Evolutionary conservation across 92 coral and sea anemone genomes (phyloP), one percentile per base, ranked within the genome.

Genomic region (Palythoa caribaeorum): DNA sequence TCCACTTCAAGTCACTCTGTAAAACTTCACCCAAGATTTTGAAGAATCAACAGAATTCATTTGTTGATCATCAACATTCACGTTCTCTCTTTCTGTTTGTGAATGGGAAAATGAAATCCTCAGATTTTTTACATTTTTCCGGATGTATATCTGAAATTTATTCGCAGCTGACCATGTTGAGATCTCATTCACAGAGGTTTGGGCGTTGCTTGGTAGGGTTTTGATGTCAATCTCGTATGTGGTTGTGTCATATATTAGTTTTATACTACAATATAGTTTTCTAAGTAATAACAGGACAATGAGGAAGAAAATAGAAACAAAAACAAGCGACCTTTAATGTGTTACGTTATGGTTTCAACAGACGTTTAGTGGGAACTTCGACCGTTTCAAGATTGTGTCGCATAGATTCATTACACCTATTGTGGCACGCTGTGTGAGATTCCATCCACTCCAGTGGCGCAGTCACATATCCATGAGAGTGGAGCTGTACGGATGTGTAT

Each of bases 401-500:
- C 87, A 94, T 70, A 80, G 89, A n/a, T 85, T 95, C 50, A 71
- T 93, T 9, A 92, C 98, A 62, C 93, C 98, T 2, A 55, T 94
- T 55, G 81, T 91, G 13, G 91, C 95, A 73, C 90, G 92, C 55
- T 95, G 65, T 79, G 85, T 94, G 57, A 87, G 94, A 8, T 73
- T 95, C 38, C 88, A 91, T n/a, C 94, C 94, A 0, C 76, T 87
- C 73, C 35, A 86, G 38, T 94, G 90, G 93, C 79, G 84, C 40
- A 79, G 88, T 72, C 84, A 78, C 73, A 63, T 88, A 16, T 92
- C 94, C 73, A 76, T 95, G 84, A 89, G 98, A 74, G 93, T 95
- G n/a, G 86, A 40, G 47, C 80, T 95, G 19, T 95, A 90, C 35
- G 98, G 98, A n/a, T 95, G 98, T 85, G 80, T 74, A n/a, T 75